phyloP scores from a whole-genome alignment of 2,113 vertebrate species.

The Myiozetetes cayanensis region DNA sequence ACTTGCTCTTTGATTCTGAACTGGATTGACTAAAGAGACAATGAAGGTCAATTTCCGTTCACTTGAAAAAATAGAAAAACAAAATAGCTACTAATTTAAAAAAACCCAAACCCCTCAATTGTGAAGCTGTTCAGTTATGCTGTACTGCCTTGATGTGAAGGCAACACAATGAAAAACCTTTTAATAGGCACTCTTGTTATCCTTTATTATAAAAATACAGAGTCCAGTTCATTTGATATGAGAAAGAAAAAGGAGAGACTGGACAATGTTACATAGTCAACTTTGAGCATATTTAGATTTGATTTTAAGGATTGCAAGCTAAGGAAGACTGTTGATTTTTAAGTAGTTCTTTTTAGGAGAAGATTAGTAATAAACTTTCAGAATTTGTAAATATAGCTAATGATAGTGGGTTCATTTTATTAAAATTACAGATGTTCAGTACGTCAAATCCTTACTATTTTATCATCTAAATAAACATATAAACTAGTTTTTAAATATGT shows the following conservation, averaged over 20 bases:
- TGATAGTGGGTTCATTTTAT: not conserved
- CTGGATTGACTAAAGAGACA: constrained; percentile 56
- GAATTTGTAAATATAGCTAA: not conserved
- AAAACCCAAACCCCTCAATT: not conserved
- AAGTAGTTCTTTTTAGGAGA: not conserved
- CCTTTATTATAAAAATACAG: not conserved
- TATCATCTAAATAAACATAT: not conserved
- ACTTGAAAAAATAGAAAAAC: constrained; percentile 43
- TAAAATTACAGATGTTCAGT: not conserved
- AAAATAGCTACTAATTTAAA: constrained; percentile 35
- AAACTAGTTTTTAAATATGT: not conserved
- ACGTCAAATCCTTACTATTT: not conserved
- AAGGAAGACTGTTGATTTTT: not conserved
- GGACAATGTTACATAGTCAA: not conserved
- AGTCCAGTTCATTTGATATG: not conserved
- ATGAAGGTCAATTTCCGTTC: constrained; percentile 67
- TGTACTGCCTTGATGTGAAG: constrained; percentile 39
- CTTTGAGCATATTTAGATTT: not conserved
- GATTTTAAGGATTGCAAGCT: not conserved
- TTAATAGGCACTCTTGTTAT: constrained; percentile 34
- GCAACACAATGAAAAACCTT: constrained; percentile 40
- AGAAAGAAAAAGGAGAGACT: not conserved
- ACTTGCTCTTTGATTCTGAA: constrained; percentile 68
- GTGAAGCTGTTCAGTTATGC: constrained; percentile 27
- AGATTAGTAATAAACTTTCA: not conserved